These are phyloP conservation scores for Ariopsis seemanni DNA, from an alignment of 2,113 vertebrate genomes.

Conservation along the genomic window DNA sequence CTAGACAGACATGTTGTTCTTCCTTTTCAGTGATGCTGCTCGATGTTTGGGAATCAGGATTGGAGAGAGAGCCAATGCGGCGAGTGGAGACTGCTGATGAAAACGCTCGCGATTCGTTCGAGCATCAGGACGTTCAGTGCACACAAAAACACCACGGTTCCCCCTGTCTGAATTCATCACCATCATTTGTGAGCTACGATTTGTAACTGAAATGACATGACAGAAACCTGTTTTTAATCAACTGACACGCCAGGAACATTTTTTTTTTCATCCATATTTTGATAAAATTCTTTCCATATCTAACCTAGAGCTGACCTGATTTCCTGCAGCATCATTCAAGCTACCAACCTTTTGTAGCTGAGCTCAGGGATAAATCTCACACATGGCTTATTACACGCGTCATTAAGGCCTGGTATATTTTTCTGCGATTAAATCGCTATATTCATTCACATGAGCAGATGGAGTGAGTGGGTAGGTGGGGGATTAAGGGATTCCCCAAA, in stretches of 20 bases:
- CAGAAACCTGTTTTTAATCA: not conserved
- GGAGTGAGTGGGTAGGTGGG: not conserved
- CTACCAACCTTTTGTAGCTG: not conserved
- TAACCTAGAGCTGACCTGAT: no score
- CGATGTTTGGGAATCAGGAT: slow-evolving; percentile 30
- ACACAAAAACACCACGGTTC: not conserved
- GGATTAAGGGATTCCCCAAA: slow-evolving; percentile 2
- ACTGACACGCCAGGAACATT: not conserved
- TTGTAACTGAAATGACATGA: not conserved
- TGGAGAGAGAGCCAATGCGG: slow-evolving; percentile 46
- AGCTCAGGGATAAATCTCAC: not conserved
- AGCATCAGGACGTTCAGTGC: slow-evolving; percentile 21
- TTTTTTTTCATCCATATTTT: not conserved
- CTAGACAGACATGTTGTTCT: slow-evolving; percentile 51
- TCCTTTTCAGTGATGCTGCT: slow-evolving; percentile 33
- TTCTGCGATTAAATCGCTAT: not conserved
- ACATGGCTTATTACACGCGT: not conserved
- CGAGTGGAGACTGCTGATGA: slow-evolving; percentile 53
- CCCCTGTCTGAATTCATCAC: slow-evolving; percentile 10
- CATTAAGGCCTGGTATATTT: not conserved
- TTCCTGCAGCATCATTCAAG: not conserved
- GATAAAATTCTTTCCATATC: not conserved
- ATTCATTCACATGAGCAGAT: not conserved
- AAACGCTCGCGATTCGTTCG: slow-evolving; percentile 49
- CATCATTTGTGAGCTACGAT: not conserved